A percentile compares a stretch with the other conserved stretches of the same genome.
Conservation (phyloP, 2,888 invertebrate genomes). For the Mellilla xanthometata region DNA sequence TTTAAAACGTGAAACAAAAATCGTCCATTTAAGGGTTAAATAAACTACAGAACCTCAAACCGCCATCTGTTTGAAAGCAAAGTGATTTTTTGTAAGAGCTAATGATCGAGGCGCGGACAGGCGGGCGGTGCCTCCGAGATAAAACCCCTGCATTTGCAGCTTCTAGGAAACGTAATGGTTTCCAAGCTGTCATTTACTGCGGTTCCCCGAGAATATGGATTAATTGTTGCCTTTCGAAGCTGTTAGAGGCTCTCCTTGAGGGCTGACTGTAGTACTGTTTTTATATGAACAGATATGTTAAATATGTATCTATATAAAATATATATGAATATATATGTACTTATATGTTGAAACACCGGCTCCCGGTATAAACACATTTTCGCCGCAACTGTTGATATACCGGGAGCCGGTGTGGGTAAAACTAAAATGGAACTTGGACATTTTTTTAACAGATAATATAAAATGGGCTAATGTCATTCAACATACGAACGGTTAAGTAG, state of each 20-base stretch:
- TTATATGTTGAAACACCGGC: no score
- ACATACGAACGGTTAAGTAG: no score
- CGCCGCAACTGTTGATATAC: no score
- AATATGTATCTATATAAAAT: no score
- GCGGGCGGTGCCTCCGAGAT: constrained; percentile 24
- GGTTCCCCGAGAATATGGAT: constrained; percentile 45
- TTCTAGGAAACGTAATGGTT: constrained; percentile 51
- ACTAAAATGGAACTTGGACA: no score
- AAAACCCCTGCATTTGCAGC: constrained; percentile 35
- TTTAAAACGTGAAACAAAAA: background rate
- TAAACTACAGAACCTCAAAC: constrained; percentile 23
- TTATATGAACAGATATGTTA: no score
- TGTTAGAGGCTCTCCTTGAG: constrained; percentile 37
- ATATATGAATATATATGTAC: no score
- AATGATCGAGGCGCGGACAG: constrained; percentile 43
- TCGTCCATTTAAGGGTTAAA: no score
- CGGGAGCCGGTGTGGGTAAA: no score
- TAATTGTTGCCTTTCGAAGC: constrained; percentile 50
- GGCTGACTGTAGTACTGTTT: background rate
- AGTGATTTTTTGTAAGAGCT: constrained; percentile 38
- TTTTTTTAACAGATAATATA: no score
- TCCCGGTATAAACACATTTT: no score
- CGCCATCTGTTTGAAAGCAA: constrained; percentile 16
- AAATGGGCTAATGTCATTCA: no score
- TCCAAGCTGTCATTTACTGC: constrained; percentile 48